These are phyloP conservation scores for Graphium colonna DNA, from an alignment of 2,888 invertebrate species.

Conservation along the genomic window DNA sequence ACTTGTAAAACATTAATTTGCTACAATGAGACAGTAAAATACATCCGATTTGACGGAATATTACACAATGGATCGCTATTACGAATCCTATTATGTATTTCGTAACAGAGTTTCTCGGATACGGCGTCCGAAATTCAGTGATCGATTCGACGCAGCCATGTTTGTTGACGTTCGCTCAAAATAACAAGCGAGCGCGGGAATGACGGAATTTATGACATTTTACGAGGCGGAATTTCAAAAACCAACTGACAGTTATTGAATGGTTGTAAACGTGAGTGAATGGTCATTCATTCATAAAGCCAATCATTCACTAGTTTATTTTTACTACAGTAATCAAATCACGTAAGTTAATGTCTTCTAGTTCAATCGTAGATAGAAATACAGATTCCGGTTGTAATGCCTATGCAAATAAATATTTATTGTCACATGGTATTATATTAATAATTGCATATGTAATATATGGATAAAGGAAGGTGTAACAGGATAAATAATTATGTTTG, in stretches of 20 bases:
- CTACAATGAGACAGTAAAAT: conserved; percentile 4
- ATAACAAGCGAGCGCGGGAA: conserved; percentile 39
- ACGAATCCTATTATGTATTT: conserved; percentile 26
- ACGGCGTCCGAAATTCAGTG: conserved; percentile 55
- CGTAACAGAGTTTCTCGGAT: conserved; percentile 32
- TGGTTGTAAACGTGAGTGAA: conserved; percentile 41
- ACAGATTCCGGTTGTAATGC: background rate
- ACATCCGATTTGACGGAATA: background rate
- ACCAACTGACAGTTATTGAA: conserved; percentile 42
- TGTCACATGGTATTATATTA: background rate
- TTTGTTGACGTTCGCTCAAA: conserved; percentile 66
- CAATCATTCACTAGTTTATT: background rate
- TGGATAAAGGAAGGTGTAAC: background rate
- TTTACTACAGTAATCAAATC: background rate
- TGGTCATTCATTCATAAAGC: conserved; percentile 30
- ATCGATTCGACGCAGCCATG: conserved; percentile 59
- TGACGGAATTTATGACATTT: conserved; percentile 48
- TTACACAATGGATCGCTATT: conserved; percentile 15
- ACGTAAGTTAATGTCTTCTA: conserved; percentile 48
- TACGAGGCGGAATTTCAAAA: conserved; percentile 51
- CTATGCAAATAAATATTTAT: background rate
- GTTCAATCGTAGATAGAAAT: conserved; percentile 18
- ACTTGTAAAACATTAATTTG: background rate
- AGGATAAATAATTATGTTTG: background rate
- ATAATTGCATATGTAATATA: background rate